Conservation (phyloP, 2,797 vertebrate species). For the Australoheros facetus region DNA sequence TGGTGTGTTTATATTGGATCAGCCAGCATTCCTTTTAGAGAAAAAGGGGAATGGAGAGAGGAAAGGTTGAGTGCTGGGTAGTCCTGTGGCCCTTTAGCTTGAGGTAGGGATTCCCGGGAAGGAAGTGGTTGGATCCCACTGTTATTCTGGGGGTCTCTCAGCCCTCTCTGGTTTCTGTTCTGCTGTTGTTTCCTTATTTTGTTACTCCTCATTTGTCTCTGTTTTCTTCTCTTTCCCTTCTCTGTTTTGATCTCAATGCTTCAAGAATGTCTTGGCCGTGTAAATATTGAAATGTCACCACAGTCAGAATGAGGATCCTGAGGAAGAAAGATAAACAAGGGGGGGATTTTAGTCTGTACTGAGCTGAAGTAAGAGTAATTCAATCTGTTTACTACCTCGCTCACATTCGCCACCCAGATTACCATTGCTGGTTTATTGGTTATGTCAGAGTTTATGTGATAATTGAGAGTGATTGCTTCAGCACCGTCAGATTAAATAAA, state of each 20-base stretch:
- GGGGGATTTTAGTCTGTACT: slow-evolving; percentile 37
- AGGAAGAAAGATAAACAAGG: slow-evolving; percentile 45
- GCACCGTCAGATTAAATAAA: slow-evolving; percentile 81
- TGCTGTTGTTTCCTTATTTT: slow-evolving; percentile 54
- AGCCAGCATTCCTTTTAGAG: slow-evolving; percentile 61
- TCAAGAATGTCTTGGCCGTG: slow-evolving; percentile 24
- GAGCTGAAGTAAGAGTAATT: slow-evolving; percentile 47
- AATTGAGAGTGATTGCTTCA: slow-evolving; percentile 79
- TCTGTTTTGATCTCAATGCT: slow-evolving; percentile 41
- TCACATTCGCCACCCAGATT: slow-evolving; percentile 36
- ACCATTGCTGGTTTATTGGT: slow-evolving; percentile 73
- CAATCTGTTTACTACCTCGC: slow-evolving; percentile 60
- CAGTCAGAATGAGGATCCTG: slow-evolving; percentile 28
- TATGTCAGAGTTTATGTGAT: slow-evolving; percentile 74
- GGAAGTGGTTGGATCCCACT: slow-evolving; percentile 79
- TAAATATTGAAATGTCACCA: slow-evolving; percentile 61
- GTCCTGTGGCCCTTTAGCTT: slow-evolving; percentile 71
- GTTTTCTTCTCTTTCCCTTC: slow-evolving; percentile 11
- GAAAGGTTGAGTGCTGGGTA: slow-evolving; percentile 62
- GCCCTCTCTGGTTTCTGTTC: slow-evolving; percentile 55
- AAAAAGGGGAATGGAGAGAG: slow-evolving; percentile 45
- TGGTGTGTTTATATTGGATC: slow-evolving; percentile 78
- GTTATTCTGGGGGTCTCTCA: slow-evolving; percentile 77
- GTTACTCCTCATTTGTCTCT: slow-evolving; percentile 26
- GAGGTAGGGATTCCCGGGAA: slow-evolving; percentile 80